Conservation (phyloP, 2,113 vertebrate genomes). For the Elephantulus edwardii region DNA sequence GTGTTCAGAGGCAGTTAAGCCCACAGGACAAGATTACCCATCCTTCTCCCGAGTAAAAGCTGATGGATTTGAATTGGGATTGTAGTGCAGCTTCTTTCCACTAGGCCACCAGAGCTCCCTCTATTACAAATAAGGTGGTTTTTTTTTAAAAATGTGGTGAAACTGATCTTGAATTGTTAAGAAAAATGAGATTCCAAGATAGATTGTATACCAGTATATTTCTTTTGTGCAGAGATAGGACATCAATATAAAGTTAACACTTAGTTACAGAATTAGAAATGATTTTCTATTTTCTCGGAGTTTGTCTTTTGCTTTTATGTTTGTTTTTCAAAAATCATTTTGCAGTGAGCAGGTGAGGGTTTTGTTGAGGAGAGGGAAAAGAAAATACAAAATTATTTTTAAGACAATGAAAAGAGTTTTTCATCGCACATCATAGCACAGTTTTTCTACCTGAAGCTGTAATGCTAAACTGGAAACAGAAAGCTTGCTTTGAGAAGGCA, state of each 20-base stretch:
- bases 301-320: background rate
- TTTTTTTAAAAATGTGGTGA: conserved; percentile 10
- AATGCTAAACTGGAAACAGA: conserved; percentile 44
- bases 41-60: too few species aligned
- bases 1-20: too few species aligned
- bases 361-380: background rate
- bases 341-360: background rate
- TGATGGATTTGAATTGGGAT: too few species aligned
- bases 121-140: too few species aligned
- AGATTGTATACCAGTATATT: background rate
- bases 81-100: too few species aligned
- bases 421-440: too few species aligned
- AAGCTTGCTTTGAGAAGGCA: background rate
- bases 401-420: conserved; percentile 9
- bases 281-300: background rate
- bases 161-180: conserved; percentile 17
- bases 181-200: background rate
- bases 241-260: background rate
- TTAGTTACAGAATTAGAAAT: background rate
- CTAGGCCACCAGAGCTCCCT: too few species aligned
- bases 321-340: conserved; percentile 9
- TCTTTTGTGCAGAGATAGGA: background rate
- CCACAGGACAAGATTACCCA: too few species aligned
- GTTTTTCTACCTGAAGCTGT: background rate
- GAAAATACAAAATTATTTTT: background rate